Evolutionary conservation across 2,113 vertebrate species (phyloP).

Genomic region (Silurus asotus): DNA sequence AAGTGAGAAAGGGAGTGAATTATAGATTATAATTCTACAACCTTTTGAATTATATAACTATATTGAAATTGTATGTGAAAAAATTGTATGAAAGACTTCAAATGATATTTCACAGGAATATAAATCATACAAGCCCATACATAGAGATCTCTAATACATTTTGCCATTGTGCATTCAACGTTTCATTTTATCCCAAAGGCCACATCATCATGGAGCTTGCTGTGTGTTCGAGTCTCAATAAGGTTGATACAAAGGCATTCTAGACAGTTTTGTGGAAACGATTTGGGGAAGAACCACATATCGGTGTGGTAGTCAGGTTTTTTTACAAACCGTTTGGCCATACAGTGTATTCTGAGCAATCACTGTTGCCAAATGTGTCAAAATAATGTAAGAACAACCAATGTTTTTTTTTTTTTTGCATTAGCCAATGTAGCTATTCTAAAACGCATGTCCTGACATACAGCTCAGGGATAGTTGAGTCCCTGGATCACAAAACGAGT

Average conservation of each 20-base stretch:
- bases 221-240: neutral
- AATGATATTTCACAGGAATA: neutral
- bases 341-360: neutral
- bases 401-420: too few relatives aligned
- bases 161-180: neutral
- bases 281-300: neutral
- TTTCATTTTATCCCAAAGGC: neutral
- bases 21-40: neutral
- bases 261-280: neutral
- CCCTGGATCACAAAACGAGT: too few relatives aligned
- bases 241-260: neutral
- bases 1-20: slow-evolving; percentile 30
- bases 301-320: neutral
- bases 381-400: neutral
- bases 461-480: neutral
- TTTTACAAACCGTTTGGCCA: neutral
- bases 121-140: neutral
- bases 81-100: neutral
- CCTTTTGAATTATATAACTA: neutral
- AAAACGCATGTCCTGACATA: neutral
- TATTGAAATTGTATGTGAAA: neutral
- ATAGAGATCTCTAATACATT: neutral
- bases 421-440: neutral
- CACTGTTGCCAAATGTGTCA: neutral
- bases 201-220: neutral